Conservation (phyloP, 2,888 invertebrate species). For the Hirtodrosophila histrioides region DNA sequence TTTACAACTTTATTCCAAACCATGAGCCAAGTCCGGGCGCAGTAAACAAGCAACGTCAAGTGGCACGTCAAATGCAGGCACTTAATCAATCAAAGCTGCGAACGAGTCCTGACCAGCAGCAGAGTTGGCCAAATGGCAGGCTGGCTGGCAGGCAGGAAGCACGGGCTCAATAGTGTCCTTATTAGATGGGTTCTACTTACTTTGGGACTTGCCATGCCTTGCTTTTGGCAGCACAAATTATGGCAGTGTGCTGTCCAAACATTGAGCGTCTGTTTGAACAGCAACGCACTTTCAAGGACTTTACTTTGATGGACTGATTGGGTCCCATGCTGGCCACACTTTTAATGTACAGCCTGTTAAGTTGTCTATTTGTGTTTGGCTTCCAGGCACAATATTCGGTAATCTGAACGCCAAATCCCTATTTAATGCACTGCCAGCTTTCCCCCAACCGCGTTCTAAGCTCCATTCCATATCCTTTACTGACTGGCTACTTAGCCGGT, state of each 20-base stretch:
- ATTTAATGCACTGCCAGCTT: slow-evolving; percentile 39
- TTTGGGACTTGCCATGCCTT: slow-evolving; percentile 37
- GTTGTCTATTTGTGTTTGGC: slow-evolving; percentile 27
- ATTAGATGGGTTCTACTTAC: slow-evolving; percentile 48
- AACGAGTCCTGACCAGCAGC: slow-evolving; percentile 27
- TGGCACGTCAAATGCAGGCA: slow-evolving; percentile 71
- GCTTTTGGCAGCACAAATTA: slow-evolving; percentile 77
- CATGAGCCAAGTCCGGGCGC: slow-evolving; percentile 26
- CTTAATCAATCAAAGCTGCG: slow-evolving; percentile 72
- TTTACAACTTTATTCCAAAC: slow-evolving; percentile 63
- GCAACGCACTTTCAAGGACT: slow-evolving; percentile 43
- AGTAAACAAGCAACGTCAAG: slow-evolving; percentile 52
- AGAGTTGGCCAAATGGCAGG: background rate
- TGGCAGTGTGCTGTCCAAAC: slow-evolving; percentile 50
- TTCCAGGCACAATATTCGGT: slow-evolving; percentile 7
- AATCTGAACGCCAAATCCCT: slow-evolving; percentile 39
- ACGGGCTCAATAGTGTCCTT: slow-evolving; percentile 51
- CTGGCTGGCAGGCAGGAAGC: background rate
- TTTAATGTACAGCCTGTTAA: slow-evolving; percentile 19
- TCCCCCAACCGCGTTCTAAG: slow-evolving; percentile 19
- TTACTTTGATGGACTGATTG: slow-evolving; percentile 56
- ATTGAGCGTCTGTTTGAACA: slow-evolving; percentile 25
- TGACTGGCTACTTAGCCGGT: slow-evolving; percentile 18
- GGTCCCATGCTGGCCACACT: slow-evolving; percentile 34
- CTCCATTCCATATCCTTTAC: slow-evolving; percentile 3